These are phyloP conservation scores for Serripes groenlandicus DNA, from an alignment of 2,888 invertebrate species.

Conservation along the genomic window DNA sequence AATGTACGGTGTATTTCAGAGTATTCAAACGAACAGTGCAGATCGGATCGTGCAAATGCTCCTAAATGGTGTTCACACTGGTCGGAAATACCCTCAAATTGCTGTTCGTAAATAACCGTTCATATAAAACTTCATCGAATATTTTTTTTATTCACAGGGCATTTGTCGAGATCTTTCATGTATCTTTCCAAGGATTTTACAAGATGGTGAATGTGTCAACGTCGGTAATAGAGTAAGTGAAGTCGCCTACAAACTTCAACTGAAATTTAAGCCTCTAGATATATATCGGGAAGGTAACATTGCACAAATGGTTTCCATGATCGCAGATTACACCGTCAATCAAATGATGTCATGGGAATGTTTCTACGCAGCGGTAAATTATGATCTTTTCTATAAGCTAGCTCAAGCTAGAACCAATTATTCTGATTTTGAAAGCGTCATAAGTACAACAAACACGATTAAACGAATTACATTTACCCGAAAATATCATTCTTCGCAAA, in stretches of 20 bases:
- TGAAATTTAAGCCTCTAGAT: constrained; percentile 17
- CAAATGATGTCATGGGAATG: not conserved
- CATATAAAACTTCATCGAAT: too few species aligned
- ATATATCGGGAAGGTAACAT: not conserved
- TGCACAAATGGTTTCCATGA: not conserved
- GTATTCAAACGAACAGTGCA: too few species aligned
- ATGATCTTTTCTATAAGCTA: not conserved
- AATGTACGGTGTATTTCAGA: too few species aligned
- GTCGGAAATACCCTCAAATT: too few species aligned
- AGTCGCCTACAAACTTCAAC: constrained; percentile 23
- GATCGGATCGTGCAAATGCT: too few species aligned
- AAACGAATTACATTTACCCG: too few species aligned
- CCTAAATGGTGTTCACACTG: too few species aligned
- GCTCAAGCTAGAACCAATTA: too few species aligned
- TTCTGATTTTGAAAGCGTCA: not conserved
- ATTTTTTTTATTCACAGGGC: constrained; percentile 28
- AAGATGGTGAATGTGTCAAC: constrained; percentile 32
- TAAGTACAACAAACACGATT: not conserved
- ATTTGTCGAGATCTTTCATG: constrained; percentile 35
- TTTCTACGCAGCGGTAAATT: not conserved
- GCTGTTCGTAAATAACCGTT: too few species aligned
- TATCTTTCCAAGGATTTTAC: constrained; percentile 28
- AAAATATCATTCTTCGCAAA: too few species aligned
- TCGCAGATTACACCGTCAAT: not conserved
- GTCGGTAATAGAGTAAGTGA: constrained; percentile 19